A percentile compares a stretch with the other conserved stretches of the same genome.
phyloP scores from a whole-genome alignment of 1,140 invertebrate genomes.

The Achroia grisella region DNA sequence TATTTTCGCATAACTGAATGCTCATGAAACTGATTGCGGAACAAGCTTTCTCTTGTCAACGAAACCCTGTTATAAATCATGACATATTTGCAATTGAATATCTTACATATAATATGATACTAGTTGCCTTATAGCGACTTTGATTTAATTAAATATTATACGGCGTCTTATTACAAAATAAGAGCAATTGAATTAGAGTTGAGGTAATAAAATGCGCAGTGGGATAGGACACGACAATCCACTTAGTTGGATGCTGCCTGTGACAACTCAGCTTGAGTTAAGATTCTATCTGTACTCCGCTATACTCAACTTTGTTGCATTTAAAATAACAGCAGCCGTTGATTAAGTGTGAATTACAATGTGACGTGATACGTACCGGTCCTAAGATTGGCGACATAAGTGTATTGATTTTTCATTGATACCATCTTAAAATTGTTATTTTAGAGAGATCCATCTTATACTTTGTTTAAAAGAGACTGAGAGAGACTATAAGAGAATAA shows the following conservation, averaged over 20 bases:
- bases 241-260: conserved; percentile 36
- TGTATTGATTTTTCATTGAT: no score
- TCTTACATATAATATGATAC: no score
- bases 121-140: conserved; percentile 15
- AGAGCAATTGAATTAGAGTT: conserved; percentile 30
- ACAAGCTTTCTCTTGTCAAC: conserved; percentile 17
- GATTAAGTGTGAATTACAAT: no score
- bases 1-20: no score
- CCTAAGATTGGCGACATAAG: no score
- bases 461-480: no score
- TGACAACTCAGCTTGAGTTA: conserved; percentile 31
- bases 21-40: neutral
- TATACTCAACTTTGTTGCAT: neutral
- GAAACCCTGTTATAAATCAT: conserved; percentile 14
- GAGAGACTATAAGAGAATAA: no score
- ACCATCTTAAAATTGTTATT: no score
- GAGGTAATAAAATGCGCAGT: conserved; percentile 32
- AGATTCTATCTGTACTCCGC: conserved; percentile 15
- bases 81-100: conserved; percentile 17
- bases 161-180: conserved; percentile 39
- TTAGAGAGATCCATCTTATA: no score
- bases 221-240: conserved; percentile 45
- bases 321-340: no score
- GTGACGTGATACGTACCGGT: no score
- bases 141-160: no score